Evolutionary conservation across 2,113 vertebrate species (phyloP), one percentile per base, ranked within the genome.

Genomic region (Opisthocomus hoazin): DNA sequence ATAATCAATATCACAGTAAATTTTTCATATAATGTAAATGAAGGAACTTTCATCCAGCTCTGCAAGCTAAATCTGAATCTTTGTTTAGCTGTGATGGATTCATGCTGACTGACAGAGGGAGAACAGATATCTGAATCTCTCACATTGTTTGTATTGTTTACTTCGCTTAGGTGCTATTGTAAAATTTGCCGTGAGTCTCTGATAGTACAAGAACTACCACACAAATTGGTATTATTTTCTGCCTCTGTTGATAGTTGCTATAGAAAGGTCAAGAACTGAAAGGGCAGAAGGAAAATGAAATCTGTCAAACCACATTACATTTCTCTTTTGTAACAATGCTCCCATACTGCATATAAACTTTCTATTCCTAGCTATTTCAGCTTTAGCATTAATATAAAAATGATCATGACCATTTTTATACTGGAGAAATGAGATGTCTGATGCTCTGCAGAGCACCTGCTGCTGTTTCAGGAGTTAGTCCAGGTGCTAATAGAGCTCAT

Each of bases 191-290:
- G 34, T 39, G n/a, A 56, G 56, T n/a, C 56, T 83, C 65, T 61
- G 37, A 63, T 68, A 76, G 57, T 36, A 87, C 87, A 73, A 89
- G 51, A 84, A 64, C 15, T 61, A 68, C 61, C 53, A 53, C 64
- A 78, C 43, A 75, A 89, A 88, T 79, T 32, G 60, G 57, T 29
- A 79, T 94, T 81, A 64, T 37, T 75, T 81, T 60, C 86, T 96
- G 50, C 22, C 39, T 95, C 21, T 79, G 36, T 46, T 95, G 65
- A 36, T 87, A 54, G 83, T 87, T 92, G 69, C 56, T 53, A 21
- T 45, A 61, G 74, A 90, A 93, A 95, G 86, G 95, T 95, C 92
- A 92, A 76, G 86, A 91, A 69, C 53, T 60, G 60, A 87, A 94
- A 81, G 32, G 74, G 57, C 57, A 79, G 89, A 69, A 90, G 48